Evolutionary conservation across 1,140 invertebrate species (phyloP).

Genomic region (Drosophila melanica): DNA sequence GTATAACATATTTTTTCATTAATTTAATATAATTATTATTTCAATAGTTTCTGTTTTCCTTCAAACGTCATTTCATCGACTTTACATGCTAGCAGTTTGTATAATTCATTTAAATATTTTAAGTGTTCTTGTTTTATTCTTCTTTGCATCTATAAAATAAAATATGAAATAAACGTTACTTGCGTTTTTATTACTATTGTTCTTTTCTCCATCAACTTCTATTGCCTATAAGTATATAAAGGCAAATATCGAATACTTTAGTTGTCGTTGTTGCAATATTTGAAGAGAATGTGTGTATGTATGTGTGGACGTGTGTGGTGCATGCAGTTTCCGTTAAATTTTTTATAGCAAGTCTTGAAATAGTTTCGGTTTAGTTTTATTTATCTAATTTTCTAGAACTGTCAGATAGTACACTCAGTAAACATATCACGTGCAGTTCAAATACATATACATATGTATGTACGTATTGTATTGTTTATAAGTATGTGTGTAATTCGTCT

Average conservation of each 20-base stretch:
- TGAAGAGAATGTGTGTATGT: slow-evolving; percentile 55
- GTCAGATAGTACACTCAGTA: slow-evolving; percentile 54
- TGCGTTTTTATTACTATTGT: slow-evolving; percentile 21
- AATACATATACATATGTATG: slow-evolving; percentile 25
- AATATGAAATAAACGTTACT: slow-evolving; percentile 49
- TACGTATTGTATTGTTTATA: slow-evolving; percentile 14
- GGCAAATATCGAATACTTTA: slow-evolving; percentile 83
- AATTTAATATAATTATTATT: slow-evolving; percentile 48
- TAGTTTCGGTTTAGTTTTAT: slow-evolving; percentile 17
- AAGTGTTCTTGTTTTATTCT: slow-evolving; percentile 58
- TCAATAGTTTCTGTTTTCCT: slow-evolving; percentile 26
- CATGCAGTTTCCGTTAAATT: background rate
- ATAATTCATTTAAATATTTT: slow-evolving; percentile 80
- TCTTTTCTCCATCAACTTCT: slow-evolving; percentile 27
- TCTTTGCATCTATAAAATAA: slow-evolving; percentile 56
- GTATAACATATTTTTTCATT: slow-evolving; percentile 55
- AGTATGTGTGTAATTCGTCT: slow-evolving; percentile 52
- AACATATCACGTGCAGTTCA: slow-evolving; percentile 60
- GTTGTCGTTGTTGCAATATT: slow-evolving; percentile 62
- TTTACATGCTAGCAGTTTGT: slow-evolving; percentile 57
- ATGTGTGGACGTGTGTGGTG: slow-evolving; percentile 15
- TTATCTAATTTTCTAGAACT: slow-evolving; percentile 31
- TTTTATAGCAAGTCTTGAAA: slow-evolving; percentile 32
- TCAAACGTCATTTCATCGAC: slow-evolving; percentile 45
- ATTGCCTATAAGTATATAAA: slow-evolving; percentile 63